Percentiles rank a stretch among this genome's conserved stretches.
Conservation (phyloP, 1,140 invertebrate genomes). For the Asbolus verrucosus region DNA sequence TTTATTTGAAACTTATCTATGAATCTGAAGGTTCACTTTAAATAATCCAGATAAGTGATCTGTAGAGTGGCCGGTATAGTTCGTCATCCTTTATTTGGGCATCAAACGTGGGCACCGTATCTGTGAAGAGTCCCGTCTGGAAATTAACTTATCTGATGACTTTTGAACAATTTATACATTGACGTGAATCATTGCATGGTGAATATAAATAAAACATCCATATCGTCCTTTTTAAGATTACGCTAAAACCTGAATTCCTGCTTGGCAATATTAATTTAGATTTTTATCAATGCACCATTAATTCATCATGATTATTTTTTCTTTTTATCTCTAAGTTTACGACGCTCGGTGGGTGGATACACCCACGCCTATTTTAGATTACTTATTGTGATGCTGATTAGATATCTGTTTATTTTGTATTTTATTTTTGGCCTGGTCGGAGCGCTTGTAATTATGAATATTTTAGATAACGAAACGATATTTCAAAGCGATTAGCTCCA, state of each 20-base stretch:
- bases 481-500: conserved; percentile 33
- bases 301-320: conserved; percentile 52
- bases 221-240: conserved; percentile 44
- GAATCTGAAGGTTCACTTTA: conserved; percentile 46
- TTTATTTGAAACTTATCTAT: conserved; percentile 40
- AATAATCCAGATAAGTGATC: conserved; percentile 47
- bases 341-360: conserved; percentile 46
- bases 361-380: conserved; percentile 48
- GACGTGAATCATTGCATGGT: conserved; percentile 8
- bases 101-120: conserved; percentile 51
- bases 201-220: conserved; percentile 45
- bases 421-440: conserved; percentile 34
- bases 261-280: conserved; percentile 49
- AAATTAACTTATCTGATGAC: conserved; percentile 54
- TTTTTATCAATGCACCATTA: conserved; percentile 43
- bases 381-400: conserved; percentile 47
- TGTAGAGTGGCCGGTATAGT: conserved; percentile 38
- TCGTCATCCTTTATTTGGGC: conserved; percentile 53
- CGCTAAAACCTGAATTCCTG: conserved; percentile 20
- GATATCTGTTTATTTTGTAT: conserved; percentile 46
- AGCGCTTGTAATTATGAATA: conserved; percentile 43
- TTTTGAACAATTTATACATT: conserved; percentile 50
- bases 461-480: conserved; percentile 40
- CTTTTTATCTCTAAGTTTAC: conserved; percentile 45
- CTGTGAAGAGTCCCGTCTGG: conserved; percentile 46